A percentile compares a stretch with the other conserved stretches of the same genome.
These are phyloP conservation scores for Ellobium chinense DNA, from an alignment of 2,888 invertebrate species.

Conservation along the genomic window DNA sequence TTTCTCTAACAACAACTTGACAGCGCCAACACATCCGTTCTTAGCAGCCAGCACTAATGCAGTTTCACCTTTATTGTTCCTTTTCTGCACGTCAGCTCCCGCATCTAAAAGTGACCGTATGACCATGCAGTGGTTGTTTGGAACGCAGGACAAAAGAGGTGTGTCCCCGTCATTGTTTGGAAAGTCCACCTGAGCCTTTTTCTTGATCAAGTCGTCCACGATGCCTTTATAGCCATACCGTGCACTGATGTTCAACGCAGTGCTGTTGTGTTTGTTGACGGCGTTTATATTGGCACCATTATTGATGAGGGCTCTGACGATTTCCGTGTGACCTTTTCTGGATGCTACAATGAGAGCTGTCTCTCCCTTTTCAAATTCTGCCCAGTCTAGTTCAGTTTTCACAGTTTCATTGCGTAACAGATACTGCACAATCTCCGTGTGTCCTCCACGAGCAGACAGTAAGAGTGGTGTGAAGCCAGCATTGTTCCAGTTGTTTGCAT, in stretches of 20 bases:
- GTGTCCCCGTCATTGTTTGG: constrained; percentile 12
- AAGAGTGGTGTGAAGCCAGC: background rate
- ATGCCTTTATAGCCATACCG: constrained; percentile 6
- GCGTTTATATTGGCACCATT: constrained; percentile 12
- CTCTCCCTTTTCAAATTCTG: background rate
- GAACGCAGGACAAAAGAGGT: background rate
- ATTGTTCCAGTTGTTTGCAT: background rate
- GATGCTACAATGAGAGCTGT: constrained; percentile 12
- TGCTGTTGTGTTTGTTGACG: background rate
- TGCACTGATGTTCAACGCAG: constrained; percentile 6
- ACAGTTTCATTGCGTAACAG: background rate
- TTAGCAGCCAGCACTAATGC: background rate
- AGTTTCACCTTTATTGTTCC: background rate
- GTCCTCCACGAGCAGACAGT: background rate
- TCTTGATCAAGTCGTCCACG: background rate
- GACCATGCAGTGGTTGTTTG: background rate
- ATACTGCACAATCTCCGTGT: background rate
- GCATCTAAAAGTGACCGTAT: background rate
- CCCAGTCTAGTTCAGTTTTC: no score
- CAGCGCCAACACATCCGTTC: background rate
- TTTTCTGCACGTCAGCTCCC: background rate
- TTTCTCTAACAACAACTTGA: background rate
- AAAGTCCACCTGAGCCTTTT: background rate
- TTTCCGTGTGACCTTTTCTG: background rate
- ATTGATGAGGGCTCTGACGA: background rate